Conservation (phyloP, 2,113 vertebrate species). For the rat (Rattus norvegicus) region DNA sequence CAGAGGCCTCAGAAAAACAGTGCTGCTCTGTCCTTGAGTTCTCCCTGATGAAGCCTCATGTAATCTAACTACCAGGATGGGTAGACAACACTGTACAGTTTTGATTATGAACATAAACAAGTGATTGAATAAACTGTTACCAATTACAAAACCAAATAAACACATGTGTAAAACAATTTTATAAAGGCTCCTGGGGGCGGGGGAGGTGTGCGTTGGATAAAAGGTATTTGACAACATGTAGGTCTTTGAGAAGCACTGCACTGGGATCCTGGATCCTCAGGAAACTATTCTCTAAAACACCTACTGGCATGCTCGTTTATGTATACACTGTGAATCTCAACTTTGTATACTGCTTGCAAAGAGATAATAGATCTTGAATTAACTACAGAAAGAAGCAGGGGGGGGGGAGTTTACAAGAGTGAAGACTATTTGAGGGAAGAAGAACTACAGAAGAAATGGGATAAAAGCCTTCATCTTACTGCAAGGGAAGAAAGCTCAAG, state of each 20-base stretch:
- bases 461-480: neutral
- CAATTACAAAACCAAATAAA: neutral
- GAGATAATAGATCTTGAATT: neutral
- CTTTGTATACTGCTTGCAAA: neutral
- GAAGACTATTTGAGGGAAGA: neutral
- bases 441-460: neutral
- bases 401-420: neutral
- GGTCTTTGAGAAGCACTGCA: neutral
- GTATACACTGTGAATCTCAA: neutral
- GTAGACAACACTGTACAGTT: neutral
- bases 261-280: neutral
- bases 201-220: too few species aligned
- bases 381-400: neutral
- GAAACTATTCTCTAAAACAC: neutral
- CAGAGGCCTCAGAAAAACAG: neutral
- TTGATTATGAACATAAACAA: neutral
- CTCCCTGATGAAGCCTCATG: too few species aligned
- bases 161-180: conserved; percentile 1
- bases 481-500: neutral
- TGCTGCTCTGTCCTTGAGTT: neutral
- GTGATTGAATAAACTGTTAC: neutral
- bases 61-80: neutral
- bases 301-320: neutral
- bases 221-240: neutral
- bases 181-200: too few species aligned